Base-by-base conservation (phyloP, 2,113 vertebrate genomes). In the Perca schrenkii region DNA sequence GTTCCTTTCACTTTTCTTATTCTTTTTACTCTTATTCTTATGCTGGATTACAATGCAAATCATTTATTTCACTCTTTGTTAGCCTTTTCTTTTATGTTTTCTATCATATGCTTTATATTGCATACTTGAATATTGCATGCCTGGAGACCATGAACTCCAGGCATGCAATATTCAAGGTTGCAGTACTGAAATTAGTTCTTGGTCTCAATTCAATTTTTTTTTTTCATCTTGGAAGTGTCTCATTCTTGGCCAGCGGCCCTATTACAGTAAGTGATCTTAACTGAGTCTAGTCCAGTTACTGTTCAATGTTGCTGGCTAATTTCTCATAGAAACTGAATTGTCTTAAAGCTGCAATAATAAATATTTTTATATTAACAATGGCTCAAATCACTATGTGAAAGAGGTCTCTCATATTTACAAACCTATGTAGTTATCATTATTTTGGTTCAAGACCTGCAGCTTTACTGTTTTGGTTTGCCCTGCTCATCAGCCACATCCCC, bases 81-180 rank as follows among this genome's bases (percentile, higher is more conserved):
- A 40, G 1, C 28, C n/a, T 54, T 74, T 13, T 49, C 17, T 28
- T 28, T 28, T 28, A 28, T 15, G 19, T 13, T 57, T 25, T n/a
- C 34, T 36, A 3, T 12, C 16, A 31, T 28, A 19, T 53, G 21
- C 21, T 50, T 65, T 31, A 74, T 11, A 25, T 31, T 31, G 31
- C 31, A 31, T 31, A 3, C 31, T 34, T 34, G 31, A 34, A 34
- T 34, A 34, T 34, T 34, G 31, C 31, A 34, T 34, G 31, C 31
- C 31, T 34, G 31, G 52, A 52, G 50, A 80, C 69, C 68, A 11
- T 68, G 11, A 57, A 50, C 49, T 46, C 46, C 28, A 61, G 57
- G 5, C 56, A 22, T 75, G 65, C 16, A 52, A 13, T 31, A 17
- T 74, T 67, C 16, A 50, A 21, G 60, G 17, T 31, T 54, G 5